Evolutionary conservation across 2,797 vertebrate species (phyloP).

Genomic region (Karalla daura): DNA sequence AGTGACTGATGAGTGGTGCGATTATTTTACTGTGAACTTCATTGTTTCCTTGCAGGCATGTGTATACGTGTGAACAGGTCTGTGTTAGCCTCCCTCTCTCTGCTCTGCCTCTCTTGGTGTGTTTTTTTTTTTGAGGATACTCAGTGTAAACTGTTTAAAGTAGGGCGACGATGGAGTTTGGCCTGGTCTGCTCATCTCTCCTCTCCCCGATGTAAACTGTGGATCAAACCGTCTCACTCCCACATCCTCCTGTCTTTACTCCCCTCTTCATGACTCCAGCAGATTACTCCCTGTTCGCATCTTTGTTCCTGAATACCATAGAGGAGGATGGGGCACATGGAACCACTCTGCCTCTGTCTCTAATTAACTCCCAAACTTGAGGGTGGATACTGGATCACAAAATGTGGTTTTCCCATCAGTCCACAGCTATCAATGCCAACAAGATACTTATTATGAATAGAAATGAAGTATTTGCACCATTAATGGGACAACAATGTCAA

Average conservation of each 20-base stretch:
- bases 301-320: background rate
- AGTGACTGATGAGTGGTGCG: too few species aligned
- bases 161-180: constrained; percentile 49
- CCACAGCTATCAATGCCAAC: background rate
- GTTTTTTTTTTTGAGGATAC: constrained; percentile 28
- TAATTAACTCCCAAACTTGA: background rate
- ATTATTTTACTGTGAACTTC: constrained; percentile 6
- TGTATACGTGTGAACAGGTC: constrained; percentile 15
- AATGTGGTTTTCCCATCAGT: background rate
- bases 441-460: background rate
- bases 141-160: constrained; percentile 72
- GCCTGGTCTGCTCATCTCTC: constrained; percentile 38
- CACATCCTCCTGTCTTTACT: constrained; percentile 36
- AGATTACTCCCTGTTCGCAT: constrained; percentile 6
- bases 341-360: background rate
- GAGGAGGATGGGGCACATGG: background rate
- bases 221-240: constrained; percentile 35
- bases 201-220: constrained; percentile 57
- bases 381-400: background rate
- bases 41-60: too few species aligned
- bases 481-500: background rate
- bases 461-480: background rate
- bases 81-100: constrained; percentile 9
- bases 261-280: constrained; percentile 18
- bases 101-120: constrained; percentile 3